Evolutionary conservation across 2,888 invertebrate species (phyloP), one percentile per base, ranked within the genome.

Genomic region (Drosophila neotestacea): DNA sequence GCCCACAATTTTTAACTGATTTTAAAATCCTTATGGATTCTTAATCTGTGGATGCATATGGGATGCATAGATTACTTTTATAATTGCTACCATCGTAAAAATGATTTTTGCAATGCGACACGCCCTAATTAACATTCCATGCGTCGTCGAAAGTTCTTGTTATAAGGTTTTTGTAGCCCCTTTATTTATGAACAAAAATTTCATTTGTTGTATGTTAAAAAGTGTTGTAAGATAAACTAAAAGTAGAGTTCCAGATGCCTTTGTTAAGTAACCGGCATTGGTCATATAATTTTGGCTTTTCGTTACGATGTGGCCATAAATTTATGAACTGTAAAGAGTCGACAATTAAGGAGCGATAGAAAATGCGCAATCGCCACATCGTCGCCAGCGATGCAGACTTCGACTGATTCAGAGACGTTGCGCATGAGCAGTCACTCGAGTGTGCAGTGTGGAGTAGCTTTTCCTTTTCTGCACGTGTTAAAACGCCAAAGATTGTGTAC

Each of bases 311-410:
- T 59, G 61, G 62, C 42, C 68, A 70, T 70, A 69, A 77, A 71
- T 81, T 81, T 80, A 79, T 79, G 79, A 72, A 61, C 82, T 81
- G 81, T 75, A 65, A 62, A 74, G 72, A 61, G 65, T 30, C 27
- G 70, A 62, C 68, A 80, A 80, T 81, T 81, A 81, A 79, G 78
- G 70, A 61, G 56, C 34, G 63, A 36, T 47, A 73, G 64, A 58
- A 68, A 74, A 70, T 62, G 75, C 65, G 61, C 76, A 67, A 63
- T 39, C 6, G 36, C 6, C 22, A 36, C 10, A 4, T 1, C 68
- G 13, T 11, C 58, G 22, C 5, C 48, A 16, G 0, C 16, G 41
- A 44, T 56, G 9, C 6, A 27, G 36, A 41, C 75, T 0, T 6
- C 48, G 36, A 34, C 48, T 4, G 16, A 22, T 3, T 16, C 22